Conservation (phyloP, 2,113 vertebrate species). For the Potamarius usumacintae region DNA sequence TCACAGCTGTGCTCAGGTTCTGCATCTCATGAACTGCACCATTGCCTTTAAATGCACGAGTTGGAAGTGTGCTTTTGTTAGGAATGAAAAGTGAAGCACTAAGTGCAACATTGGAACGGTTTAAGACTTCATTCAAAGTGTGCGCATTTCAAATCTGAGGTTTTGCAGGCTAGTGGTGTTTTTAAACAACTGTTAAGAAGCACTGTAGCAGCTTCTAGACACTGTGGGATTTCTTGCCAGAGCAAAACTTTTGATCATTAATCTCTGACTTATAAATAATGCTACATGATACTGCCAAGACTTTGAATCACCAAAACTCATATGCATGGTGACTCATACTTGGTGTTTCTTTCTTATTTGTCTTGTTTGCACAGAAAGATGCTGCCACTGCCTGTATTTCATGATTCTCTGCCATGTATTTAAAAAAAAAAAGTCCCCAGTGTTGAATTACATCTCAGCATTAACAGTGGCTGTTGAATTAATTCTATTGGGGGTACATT, state of each 20-base stretch:
- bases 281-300: not conserved
- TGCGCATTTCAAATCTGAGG: not conserved
- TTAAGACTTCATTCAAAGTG: not conserved
- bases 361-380: not conserved
- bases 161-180: not conserved
- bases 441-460: not conserved
- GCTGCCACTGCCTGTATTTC: not conserved
- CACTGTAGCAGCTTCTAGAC: not conserved
- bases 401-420: not conserved
- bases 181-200: not conserved
- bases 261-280: constrained; percentile 14
- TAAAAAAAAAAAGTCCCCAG: not conserved
- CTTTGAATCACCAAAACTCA: not conserved
- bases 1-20: too few species aligned
- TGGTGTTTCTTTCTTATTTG: not conserved
- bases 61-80: not conserved
- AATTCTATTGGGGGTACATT: too few species aligned
- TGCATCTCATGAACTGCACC: too few species aligned
- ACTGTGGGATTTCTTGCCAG: not conserved
- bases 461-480: too few species aligned
- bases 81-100: not conserved
- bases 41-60: not conserved
- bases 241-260: constrained; percentile 20
- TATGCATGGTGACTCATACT: not conserved
- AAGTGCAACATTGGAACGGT: not conserved